Conservation (phyloP, 2,888 invertebrate genomes). For the Corythucha ciliata region DNA sequence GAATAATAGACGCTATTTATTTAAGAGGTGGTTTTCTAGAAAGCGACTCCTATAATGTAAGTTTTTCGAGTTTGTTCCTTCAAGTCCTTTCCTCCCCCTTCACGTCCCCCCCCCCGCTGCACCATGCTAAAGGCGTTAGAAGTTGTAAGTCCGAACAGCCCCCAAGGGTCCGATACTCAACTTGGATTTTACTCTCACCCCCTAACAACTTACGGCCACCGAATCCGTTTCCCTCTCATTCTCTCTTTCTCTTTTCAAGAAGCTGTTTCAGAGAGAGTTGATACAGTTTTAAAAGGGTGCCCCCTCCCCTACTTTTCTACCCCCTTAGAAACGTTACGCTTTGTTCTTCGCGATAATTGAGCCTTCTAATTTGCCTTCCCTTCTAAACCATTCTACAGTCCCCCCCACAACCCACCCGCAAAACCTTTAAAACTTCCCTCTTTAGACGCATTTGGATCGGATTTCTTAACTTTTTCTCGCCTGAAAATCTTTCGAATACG, state of each 20-base stretch:
- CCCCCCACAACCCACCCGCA: no score
- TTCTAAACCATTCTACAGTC: slow-evolving; percentile 24
- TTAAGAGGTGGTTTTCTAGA: slow-evolving; percentile 35
- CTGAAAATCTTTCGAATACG: no score
- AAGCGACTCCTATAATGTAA: slow-evolving; percentile 33
- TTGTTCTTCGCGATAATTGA: slow-evolving; percentile 28
- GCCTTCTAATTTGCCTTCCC: slow-evolving; percentile 24
- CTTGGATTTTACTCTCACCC: slow-evolving; percentile 33
- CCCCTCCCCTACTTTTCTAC: no score
- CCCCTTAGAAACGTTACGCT: slow-evolving; percentile 24
- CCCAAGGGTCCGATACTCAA: slow-evolving; percentile 26
- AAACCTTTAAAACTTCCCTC: no score
- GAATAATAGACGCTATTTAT: slow-evolving; percentile 35
- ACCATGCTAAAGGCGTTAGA: slow-evolving; percentile 24
- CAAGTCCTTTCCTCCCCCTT: no score
- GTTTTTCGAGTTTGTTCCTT: slow-evolving; percentile 32
- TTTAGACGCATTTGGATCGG: no score
- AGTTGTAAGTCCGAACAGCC: slow-evolving; percentile 24
- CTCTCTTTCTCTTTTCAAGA: slow-evolving; percentile 32
- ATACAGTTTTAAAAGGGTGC: slow-evolving; percentile 22
- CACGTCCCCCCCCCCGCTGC: slow-evolving; percentile 25
- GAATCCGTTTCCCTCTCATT: slow-evolving; percentile 8
- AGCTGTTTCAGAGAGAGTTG: slow-evolving; percentile 22
- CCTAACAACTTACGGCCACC: slow-evolving; percentile 32
- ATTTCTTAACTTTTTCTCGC: no score